These are phyloP conservation scores for Todiramphus chloris DNA, from an alignment of 2,113 vertebrate genomes.

Conservation along the genomic window DNA sequence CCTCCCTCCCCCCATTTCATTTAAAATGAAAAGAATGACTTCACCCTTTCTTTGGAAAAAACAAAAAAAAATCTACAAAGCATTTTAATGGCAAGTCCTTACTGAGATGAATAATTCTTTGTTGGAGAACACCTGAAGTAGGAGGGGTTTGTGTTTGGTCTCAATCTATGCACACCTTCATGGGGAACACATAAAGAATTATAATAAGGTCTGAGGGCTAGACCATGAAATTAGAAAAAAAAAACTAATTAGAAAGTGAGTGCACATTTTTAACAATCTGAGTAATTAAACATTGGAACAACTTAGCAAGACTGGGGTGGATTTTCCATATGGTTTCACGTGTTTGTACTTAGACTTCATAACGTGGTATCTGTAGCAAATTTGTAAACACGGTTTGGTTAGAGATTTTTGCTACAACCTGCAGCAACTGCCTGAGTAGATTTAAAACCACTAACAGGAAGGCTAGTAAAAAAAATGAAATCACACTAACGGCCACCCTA, in stretches of 20 bases:
- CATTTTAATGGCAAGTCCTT: neutral
- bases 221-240: neutral
- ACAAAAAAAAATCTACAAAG: neutral
- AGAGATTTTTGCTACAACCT: conserved; percentile 35
- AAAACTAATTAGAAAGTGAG: neutral
- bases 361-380: neutral
- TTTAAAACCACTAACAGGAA: neutral
- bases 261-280: neutral
- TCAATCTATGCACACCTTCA: neutral
- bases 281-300: conserved; percentile 24
- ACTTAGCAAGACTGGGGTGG: neutral
- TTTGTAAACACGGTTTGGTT: neutral
- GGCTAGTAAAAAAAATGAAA: neutral
- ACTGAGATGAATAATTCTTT: neutral
- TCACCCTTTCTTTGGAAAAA: neutral
- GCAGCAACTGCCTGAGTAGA: neutral
- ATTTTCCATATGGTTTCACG: conserved; percentile 37
- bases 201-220: neutral
- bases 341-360: conserved; percentile 2
- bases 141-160: neutral
- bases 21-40: neutral
- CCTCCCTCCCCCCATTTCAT: neutral
- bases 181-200: neutral
- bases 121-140: neutral
- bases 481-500: neutral